Evolutionary conservation across 2,888 invertebrate species (phyloP).

Genomic region (Allygus modestus): DNA sequence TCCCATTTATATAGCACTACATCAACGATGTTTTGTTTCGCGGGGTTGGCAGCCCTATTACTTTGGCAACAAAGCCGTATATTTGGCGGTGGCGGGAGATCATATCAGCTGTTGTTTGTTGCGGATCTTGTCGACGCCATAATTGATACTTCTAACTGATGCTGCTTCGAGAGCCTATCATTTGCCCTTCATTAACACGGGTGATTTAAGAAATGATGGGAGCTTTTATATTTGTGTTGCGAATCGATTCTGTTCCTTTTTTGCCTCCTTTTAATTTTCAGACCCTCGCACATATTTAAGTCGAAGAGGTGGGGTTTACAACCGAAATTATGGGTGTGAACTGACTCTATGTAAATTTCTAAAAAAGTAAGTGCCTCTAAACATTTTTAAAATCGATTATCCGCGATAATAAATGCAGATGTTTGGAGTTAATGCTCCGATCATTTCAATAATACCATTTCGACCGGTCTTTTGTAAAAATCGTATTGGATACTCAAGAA

Average conservation of each 20-base stretch:
- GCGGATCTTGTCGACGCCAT: slow-evolving; percentile 57
- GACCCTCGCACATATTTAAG: slow-evolving; percentile 30
- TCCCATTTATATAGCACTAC: slow-evolving; percentile 57
- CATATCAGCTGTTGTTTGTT: slow-evolving; percentile 57
- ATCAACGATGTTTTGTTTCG: slow-evolving; percentile 37
- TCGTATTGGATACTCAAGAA: too few species aligned
- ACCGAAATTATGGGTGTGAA: slow-evolving; percentile 27
- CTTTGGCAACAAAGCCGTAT: slow-evolving; percentile 51
- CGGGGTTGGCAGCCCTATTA: slow-evolving; percentile 52
- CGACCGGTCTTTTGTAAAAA: too few species aligned
- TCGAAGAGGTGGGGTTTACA: slow-evolving; percentile 8
- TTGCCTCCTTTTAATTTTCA: not conserved
- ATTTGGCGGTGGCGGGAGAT: slow-evolving; percentile 57
- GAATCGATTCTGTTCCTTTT: slow-evolving; percentile 32
- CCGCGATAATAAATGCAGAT: not conserved
- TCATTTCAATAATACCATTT: too few species aligned
- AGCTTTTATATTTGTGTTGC: slow-evolving; percentile 38
- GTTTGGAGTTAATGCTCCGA: too few species aligned
- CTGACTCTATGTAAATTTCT: slow-evolving; percentile 6
- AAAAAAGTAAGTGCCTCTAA: not conserved
- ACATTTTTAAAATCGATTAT: slow-evolving; percentile 1
- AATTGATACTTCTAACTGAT: slow-evolving; percentile 57
- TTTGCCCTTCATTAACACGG: slow-evolving; percentile 43
- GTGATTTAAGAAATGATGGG: slow-evolving; percentile 39
- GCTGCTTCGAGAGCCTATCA: slow-evolving; percentile 48